Conservation (phyloP, 2,888 invertebrate genomes). For the Lysandra coridon region DNA sequence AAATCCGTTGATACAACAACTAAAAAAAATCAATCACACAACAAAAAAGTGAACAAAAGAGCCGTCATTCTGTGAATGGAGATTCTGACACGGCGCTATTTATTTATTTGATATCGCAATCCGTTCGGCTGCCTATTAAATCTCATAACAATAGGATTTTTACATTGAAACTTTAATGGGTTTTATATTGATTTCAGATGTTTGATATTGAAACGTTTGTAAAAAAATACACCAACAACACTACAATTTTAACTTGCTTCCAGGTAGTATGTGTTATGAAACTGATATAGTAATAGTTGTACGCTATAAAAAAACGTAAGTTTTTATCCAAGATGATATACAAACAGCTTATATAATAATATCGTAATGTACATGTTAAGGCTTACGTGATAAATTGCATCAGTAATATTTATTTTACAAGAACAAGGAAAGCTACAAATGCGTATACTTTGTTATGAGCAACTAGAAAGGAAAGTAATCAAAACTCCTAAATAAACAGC, state of each 20-base stretch:
- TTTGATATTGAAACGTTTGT: background rate
- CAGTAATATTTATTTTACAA: constrained; percentile 14
- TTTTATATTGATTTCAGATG: constrained; percentile 63
- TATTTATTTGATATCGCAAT: constrained; percentile 67
- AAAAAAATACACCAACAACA: background rate
- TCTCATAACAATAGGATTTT: constrained; percentile 57
- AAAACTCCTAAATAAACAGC: constrained; percentile 69
- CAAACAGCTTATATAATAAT: background rate
- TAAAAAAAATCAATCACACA: constrained; percentile 40
- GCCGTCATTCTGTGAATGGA: constrained; percentile 65
- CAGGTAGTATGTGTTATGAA: background rate
- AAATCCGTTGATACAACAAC: constrained; percentile 38
- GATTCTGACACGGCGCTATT: constrained; percentile 60
- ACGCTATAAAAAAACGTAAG: no score
- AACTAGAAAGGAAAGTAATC: constrained; percentile 56
- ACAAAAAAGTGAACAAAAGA: constrained; percentile 50
- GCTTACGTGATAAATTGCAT: background rate
- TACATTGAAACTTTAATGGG: constrained; percentile 57
- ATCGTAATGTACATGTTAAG: background rate
- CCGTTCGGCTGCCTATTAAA: constrained; percentile 64
- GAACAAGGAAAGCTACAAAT: constrained; percentile 31
- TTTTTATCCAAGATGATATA: background rate
- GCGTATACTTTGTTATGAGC: constrained; percentile 29
- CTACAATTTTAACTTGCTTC: background rate
- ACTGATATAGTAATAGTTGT: no score